Evolutionary conservation across 2,797 vertebrate species (phyloP).

Genomic region (Limnodromus scolopaceus): DNA sequence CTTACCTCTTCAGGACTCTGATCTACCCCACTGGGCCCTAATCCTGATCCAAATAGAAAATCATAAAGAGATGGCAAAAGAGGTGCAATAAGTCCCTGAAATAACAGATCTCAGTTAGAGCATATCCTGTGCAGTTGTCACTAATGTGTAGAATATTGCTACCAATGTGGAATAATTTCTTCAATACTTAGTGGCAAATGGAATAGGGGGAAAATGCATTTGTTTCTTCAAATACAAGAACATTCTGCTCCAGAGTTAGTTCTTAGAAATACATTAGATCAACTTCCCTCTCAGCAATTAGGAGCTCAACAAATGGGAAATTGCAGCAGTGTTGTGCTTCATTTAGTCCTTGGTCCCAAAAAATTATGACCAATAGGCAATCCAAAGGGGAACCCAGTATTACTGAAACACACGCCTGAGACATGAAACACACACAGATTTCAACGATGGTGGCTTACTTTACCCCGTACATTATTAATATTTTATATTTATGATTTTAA

Average conservation of each 20-base stretch:
- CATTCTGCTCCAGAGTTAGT: neutral
- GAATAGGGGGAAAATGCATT: accelerated
- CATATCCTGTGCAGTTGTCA: neutral
- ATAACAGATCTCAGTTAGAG: neutral
- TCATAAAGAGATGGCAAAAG: neutral
- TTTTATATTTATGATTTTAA: neutral
- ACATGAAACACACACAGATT: neutral
- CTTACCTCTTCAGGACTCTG: neutral
- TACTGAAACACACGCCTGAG: neutral
- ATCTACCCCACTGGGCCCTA: neutral
- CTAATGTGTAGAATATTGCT: neutral
- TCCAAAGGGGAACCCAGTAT: neutral
- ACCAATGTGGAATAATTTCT: neutral
- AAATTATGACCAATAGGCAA: neutral
- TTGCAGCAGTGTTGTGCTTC: neutral
- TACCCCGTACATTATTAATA: neutral
- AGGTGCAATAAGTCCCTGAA: neutral
- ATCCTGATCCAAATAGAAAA: neutral
- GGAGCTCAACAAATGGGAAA: neutral
- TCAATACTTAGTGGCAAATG: neutral
- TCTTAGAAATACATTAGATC: neutral
- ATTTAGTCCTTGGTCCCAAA: neutral
- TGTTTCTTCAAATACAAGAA: neutral
- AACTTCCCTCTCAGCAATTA: neutral
- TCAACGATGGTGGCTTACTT: neutral